These are phyloP conservation scores for Listronotus bonariensis DNA, from an alignment of 1,140 invertebrate species.

Conservation along the genomic window DNA sequence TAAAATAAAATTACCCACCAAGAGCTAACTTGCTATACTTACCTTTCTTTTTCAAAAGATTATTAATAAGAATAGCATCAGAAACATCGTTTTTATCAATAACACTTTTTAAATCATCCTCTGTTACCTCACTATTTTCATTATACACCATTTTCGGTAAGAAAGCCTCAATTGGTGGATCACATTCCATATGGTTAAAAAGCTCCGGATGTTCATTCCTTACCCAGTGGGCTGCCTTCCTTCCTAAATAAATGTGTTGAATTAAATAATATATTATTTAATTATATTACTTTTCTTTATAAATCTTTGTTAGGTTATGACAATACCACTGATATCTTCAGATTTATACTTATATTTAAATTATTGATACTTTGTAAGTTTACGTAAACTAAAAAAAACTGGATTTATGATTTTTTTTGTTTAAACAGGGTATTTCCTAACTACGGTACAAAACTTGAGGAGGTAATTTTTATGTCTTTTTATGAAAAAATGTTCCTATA, in stretches of 20 bases:
- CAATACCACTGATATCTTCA: background rate
- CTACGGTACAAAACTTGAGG: too few relatives aligned
- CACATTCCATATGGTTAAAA: slow-evolving; percentile 73
- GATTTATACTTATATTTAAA: too few relatives aligned
- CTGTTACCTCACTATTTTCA: slow-evolving; percentile 71
- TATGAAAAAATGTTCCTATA: too few relatives aligned
- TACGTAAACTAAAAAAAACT: too few relatives aligned
- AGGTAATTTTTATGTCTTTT: too few relatives aligned
- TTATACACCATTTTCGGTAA: slow-evolving; percentile 69
- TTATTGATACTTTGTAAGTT: too few relatives aligned
- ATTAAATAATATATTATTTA: too few relatives aligned
- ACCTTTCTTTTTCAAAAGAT: slow-evolving; percentile 68
- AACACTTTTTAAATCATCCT: slow-evolving; percentile 64
- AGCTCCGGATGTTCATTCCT: slow-evolving; percentile 74
- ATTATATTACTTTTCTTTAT: too few relatives aligned
- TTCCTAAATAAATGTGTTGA: slow-evolving; percentile 47
- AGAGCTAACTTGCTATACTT: slow-evolving; percentile 43
- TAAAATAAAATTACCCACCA: background rate
- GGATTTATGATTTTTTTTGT: too few relatives aligned
- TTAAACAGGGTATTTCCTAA: too few relatives aligned
- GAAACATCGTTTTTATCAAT: slow-evolving; percentile 68
- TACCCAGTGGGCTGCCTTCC: slow-evolving; percentile 86
- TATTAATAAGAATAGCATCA: slow-evolving; percentile 76
- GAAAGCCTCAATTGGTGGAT: slow-evolving; percentile 74
- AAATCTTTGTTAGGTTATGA: too few relatives aligned